phyloP scores from a whole-genome alignment of 2,797 vertebrate genomes.

The Lithobates pipiens region DNA sequence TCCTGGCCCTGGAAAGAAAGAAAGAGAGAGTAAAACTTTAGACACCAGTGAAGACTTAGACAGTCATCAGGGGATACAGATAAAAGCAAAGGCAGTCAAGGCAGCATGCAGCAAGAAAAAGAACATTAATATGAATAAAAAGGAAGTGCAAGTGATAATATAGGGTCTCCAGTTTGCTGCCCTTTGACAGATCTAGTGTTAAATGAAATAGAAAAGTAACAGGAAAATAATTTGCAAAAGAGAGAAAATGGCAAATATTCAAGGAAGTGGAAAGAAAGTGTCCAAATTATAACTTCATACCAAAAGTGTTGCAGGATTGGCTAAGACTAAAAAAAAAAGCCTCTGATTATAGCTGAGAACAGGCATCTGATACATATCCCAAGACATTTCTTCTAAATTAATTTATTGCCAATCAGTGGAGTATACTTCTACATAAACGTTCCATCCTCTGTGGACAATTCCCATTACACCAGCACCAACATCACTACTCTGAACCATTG shows the following conservation, averaged over 20 bases:
- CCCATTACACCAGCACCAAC: too few species aligned
- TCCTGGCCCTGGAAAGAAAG: constrained; percentile 82
- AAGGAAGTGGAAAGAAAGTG: not conserved
- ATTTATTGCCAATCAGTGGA: too few species aligned
- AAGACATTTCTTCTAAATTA: too few species aligned
- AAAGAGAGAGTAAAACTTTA: constrained; percentile 60
- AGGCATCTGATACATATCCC: not conserved
- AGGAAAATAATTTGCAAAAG: too few species aligned
- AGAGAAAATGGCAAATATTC: not conserved
- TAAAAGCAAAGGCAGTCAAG: not conserved
- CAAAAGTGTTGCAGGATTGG: not conserved
- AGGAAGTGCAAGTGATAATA: not conserved
- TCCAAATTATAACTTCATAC: not conserved
- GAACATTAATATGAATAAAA: not conserved
- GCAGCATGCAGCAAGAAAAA: not conserved
- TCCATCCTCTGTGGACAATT: too few species aligned
- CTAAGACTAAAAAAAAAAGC: too few species aligned
- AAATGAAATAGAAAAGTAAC: too few species aligned
- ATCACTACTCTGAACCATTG: too few species aligned
- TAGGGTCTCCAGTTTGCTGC: not conserved
- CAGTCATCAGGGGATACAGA: not conserved
- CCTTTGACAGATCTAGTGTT: not conserved
- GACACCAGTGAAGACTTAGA: not conserved
- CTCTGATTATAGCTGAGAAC: not conserved
- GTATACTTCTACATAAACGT: too few species aligned